Evolutionary conservation across 2,888 invertebrate species (phyloP), one percentile per base, ranked within the genome.

Genomic region (Dermolepida albohirtum): DNA sequence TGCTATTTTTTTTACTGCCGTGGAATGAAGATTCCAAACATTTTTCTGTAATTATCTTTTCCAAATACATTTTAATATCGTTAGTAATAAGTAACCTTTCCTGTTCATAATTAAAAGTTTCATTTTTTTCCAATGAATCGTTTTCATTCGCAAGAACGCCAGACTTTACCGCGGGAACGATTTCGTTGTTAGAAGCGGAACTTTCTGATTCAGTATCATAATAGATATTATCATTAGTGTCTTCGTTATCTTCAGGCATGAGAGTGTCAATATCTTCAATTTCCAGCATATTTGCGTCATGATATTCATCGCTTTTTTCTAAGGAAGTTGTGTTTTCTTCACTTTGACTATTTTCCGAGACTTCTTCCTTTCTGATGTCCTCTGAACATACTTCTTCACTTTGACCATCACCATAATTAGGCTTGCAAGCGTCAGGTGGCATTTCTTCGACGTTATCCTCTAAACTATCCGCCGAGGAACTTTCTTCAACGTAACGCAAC

Each of bases 131-230:
- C 34, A 16, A 11, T 4, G 17, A 8, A 44, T 44, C 6, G 16
- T 16, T 10, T 16, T 54, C 17, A 8, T 16, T 11, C 16, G 16
- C 5, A 10, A 4, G 40, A 8, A 6, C 17, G 39, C 27, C 14
- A 7, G 11, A 10, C 2, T 7, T 6, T 10, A 1, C 5, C 14
- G 12, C 22, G 10, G 12, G n/a, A 10, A 29, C 12, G 5, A 34
- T 27, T n/a, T 52, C 51, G 34, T 10, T 11, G 1, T 49, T 22
- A 8, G 22, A 17, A 2, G 16, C 10, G 6, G 47, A 47, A 22
- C 14, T 39, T 14, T 62, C 59, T n/a, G 59, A 62, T n/a, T 47
- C 59, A 11, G 59, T 62, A 11, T 62, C 59, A 44, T 47, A 62
- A 8, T 47, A 62, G 10, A 62, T 47, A 5, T 14, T 34, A 10